Evolutionary conservation across 2,113 vertebrate genomes (phyloP), one percentile per base, ranked within the genome.

Genomic region (Oreochromis tanganicae): DNA sequence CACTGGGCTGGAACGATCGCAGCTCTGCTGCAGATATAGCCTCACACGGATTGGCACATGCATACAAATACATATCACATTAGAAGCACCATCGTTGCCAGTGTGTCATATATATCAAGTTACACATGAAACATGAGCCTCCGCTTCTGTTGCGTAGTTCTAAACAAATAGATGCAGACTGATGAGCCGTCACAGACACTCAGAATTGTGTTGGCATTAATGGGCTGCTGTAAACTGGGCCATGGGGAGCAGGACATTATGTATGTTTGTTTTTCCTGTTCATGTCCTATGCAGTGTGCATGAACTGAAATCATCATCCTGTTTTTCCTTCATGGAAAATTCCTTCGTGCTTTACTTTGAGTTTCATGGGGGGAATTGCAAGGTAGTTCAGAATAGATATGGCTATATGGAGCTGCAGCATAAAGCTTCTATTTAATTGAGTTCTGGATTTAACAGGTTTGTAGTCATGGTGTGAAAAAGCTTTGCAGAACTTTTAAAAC

Each of bases 141-240:
- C 27, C 2, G 57, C n/a, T 82, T 24, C 73, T 50, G 81, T 52
- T 46, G 24, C 3, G 1, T 4, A 5, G 61, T 19, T 36, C 16
- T 7, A n/a, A 14, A 85, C 80, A 85, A 78, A 46, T 14, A 27
- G 66, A 86, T 73, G 46, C 34, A 80, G 57, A 84, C 7, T 84
- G 82, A 89, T 84, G 29, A 82, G 66, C 12, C 0, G 6, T 38
- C 71, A 87, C 52, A 86, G 56, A 86, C 32, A 27, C 27, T 80
- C 9, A 79, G 21, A 85, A 63, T 13, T 78, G 55, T 75, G 83
- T 82, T 89, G 43, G 10, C 66, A 68, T 86, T 85, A 86, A 89
- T 68, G 61, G 46, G 17, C 29, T 80, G 4, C 56, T 41, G 27
- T 48, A 59, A 59, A 78, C 41, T 54, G 48, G 57, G 59, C 71